A percentile compares a stretch with the other conserved stretches of the same genome.
Conservation (phyloP, 2,113 vertebrate species). For the Formicarius rufipectus region DNA sequence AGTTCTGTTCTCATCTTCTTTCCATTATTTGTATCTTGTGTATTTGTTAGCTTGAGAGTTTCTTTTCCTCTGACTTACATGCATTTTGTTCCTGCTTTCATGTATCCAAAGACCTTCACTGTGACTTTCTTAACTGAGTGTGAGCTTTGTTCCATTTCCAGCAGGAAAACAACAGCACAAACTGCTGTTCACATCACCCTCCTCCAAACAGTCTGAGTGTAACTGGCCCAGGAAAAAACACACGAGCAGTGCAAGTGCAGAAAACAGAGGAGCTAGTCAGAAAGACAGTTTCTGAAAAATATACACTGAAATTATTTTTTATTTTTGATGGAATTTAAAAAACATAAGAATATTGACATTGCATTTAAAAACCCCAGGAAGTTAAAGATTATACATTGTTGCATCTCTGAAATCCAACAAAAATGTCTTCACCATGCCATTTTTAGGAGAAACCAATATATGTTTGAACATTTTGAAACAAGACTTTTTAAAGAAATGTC, state of each 20-base stretch:
- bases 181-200: neutral
- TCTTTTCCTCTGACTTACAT: neutral
- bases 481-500: neutral
- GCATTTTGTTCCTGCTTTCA: neutral
- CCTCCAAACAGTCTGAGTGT: neutral
- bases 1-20: neutral
- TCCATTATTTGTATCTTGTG: neutral
- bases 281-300: slow-evolving; percentile 68
- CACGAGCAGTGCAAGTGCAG: neutral
- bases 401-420: slow-evolving; percentile 55
- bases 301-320: slow-evolving; percentile 65
- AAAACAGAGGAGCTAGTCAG: slow-evolving; percentile 46
- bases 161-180: neutral
- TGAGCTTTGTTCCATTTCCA: neutral
- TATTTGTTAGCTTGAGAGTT: neutral
- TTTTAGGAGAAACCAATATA: neutral
- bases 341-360: slow-evolving; percentile 70
- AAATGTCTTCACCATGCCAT: neutral
- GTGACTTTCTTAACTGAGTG: neutral
- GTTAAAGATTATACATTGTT: slow-evolving; percentile 51
- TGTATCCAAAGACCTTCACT: neutral
- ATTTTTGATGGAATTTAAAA: slow-evolving; percentile 75
- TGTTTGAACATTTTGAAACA: slow-evolving; percentile 34
- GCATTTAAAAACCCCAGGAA: slow-evolving; percentile 70
- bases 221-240: neutral